phyloP scores from a whole-genome alignment of 2,888 invertebrate genomes.

The Crematogaster levior region DNA sequence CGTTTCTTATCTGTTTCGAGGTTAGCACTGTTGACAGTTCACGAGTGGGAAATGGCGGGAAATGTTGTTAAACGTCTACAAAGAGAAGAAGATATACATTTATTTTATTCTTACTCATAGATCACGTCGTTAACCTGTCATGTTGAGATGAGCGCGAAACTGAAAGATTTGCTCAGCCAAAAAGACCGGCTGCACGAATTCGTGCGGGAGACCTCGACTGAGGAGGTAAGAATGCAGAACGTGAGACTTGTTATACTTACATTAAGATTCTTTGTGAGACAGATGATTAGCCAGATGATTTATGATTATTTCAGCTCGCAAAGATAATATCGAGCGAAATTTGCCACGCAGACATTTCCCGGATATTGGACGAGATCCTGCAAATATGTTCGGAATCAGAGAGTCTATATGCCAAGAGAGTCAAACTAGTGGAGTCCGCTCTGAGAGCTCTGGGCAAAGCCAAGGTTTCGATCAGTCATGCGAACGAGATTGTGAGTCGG shows the following conservation, averaged over 20 bases:
- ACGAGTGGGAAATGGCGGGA: conserved; percentile 12
- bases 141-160: conserved; percentile 24
- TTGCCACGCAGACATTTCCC: conserved; percentile 75
- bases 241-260: not conserved
- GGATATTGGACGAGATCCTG: conserved; percentile 80
- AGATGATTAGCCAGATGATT: not conserved
- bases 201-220: conserved; percentile 1
- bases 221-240: not conserved
- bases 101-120: not conserved
- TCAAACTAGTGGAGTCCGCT: conserved; percentile 81
- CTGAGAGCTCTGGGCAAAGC: conserved; percentile 84
- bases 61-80: not conserved
- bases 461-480: conserved; percentile 84
- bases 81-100: not conserved
- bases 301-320: conserved; percentile 77
- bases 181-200: conserved; percentile 20
- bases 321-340: conserved; percentile 77
- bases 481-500: conserved; percentile 86
- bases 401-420: conserved; percentile 76
- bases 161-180: conserved; percentile 8
- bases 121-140: not conserved
- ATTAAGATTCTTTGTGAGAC: not conserved
- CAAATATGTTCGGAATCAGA: conserved; percentile 77
- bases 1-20: not conserved
- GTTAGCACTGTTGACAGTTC: too few species aligned